phyloP scores from a whole-genome alignment of 1,140 invertebrate genomes.

The Pseudomyrmex concolor region DNA sequence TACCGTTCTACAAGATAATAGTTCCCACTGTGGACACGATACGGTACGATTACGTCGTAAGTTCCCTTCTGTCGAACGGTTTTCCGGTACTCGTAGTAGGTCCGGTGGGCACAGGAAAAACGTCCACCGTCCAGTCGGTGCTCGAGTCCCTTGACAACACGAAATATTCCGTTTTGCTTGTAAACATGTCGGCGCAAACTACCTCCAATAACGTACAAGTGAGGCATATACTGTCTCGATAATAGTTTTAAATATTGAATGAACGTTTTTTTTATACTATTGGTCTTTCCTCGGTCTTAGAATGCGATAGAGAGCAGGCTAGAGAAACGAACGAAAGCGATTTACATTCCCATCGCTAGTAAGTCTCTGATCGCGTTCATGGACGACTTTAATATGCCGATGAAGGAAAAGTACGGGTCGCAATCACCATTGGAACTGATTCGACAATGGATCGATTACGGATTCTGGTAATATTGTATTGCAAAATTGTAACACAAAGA shows the following conservation, averaged over 20 bases:
- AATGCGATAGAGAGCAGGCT: conserved; percentile 92
- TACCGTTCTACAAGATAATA: conserved; percentile 92
- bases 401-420: conserved; percentile 93
- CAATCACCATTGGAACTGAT: conserved; percentile 94
- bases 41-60: conserved; percentile 90
- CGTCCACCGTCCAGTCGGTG: conserved; percentile 89
- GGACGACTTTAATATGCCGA: conserved; percentile 96
- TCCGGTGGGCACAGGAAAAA: conserved; percentile 93
- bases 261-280: conserved; percentile 36
- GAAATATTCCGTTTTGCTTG: conserved; percentile 89
- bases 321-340: conserved; percentile 93
- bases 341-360: conserved; percentile 90
- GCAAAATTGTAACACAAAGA: background rate
- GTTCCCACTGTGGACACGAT: conserved; percentile 94
- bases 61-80: conserved; percentile 87
- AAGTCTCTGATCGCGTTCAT: conserved; percentile 93
- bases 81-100: conserved; percentile 91
- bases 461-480: conserved; percentile 88
- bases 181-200: conserved; percentile 95
- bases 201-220: conserved; percentile 90
- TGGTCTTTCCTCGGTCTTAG: conserved; percentile 51
- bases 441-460: conserved; percentile 94
- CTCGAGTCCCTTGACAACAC: conserved; percentile 87
- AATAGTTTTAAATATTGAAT: conserved; percentile 16
- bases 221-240: conserved; percentile 18